Evolutionary conservation across 2,888 invertebrate species (phyloP), one percentile per base, ranked within the genome.

Genomic region (Tetanocera ferruginea): DNA sequence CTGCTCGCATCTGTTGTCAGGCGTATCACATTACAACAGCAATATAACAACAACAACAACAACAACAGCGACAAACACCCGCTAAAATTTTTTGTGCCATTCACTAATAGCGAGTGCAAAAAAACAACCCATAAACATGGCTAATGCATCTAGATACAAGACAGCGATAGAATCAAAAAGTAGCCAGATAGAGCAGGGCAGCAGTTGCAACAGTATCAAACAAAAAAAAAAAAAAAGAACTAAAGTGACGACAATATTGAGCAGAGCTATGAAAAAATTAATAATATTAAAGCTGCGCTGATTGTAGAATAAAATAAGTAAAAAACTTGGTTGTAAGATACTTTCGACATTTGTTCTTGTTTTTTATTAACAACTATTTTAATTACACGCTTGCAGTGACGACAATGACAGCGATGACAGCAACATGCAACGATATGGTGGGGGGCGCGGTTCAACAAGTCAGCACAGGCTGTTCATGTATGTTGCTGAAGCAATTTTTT

Each of bases 61-160:
- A 66, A 31, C 52, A 64, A 49, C 57, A 37, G 11, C 23, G 28
- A 23, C 19, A 67, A 62, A 62, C 74, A 64, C 64, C 51, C 62
- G 72, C 64, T 43, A 76, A 49, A 43, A 69, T 60, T 70, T 76
- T 76, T 49, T 76, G 60, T 70, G 60, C 11, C 66, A 9, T 34
- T 4, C 17, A 34, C 31, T 34, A 52, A 43, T 66, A 6, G 51
- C 52, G 66, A 57, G 67, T 70, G 57, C 28, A 76, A 49, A 69
- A 49, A 51, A 75, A 73, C n/a, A 69, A 5, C 23, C 71, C 17
- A 52, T 64, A n/a, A 74, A 70, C 62, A 69, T 69, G 76, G 69
- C 51, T 70, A 57, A 57, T 43, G 49, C 60, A 76, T 76, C 55
- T 67, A 76, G 76, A 76, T 76, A 60, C 76, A 70, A 60, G 19